Evolutionary conservation across 1,140 invertebrate species (phyloP).

Genomic region (Luehdorfia chinensis): DNA sequence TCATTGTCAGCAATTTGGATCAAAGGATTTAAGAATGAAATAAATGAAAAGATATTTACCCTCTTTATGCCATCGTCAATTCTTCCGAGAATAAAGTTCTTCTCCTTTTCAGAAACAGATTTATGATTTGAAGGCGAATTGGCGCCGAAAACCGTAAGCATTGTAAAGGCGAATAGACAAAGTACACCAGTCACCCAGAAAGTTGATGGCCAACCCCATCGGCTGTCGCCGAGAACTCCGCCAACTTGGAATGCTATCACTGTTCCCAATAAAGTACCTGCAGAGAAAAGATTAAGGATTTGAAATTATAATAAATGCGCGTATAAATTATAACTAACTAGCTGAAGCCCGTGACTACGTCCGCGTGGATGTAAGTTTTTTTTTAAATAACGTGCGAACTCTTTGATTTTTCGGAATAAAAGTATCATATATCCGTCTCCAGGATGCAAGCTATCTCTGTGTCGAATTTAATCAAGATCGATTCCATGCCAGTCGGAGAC

Average conservation of each 20-base stretch:
- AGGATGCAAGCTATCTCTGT: too few species aligned
- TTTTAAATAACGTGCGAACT: too few species aligned
- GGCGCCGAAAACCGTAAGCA: conserved; percentile 64
- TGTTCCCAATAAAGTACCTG: conserved; percentile 56
- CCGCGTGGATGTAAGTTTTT: too few species aligned
- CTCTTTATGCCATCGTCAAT: conserved; percentile 27
- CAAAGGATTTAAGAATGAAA: too few species aligned
- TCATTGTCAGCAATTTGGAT: too few species aligned
- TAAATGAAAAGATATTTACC: conserved; percentile 29
- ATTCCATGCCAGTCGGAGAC: too few species aligned
- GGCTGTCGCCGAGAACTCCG: conserved; percentile 58
- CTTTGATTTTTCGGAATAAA: too few species aligned
- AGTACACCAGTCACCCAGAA: conserved; percentile 78
- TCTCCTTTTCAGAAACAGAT: conserved; percentile 79
- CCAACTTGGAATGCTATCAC: conserved; percentile 72
- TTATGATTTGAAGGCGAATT: conserved; percentile 77
- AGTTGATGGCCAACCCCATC: conserved; percentile 75
- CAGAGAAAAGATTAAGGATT: too few species aligned
- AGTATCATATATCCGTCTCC: too few species aligned
- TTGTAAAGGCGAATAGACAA: conserved; percentile 54
- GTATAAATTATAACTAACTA: not conserved
- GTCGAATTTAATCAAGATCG: too few species aligned
- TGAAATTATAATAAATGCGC: not conserved
- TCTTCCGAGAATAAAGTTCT: conserved; percentile 73
- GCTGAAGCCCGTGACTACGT: too few species aligned